Percentiles rank a stretch among this genome's conserved stretches.
Evolutionary conservation across 2,797 vertebrate species (phyloP).

Genomic region (Thalassophryne amazonica): DNA sequence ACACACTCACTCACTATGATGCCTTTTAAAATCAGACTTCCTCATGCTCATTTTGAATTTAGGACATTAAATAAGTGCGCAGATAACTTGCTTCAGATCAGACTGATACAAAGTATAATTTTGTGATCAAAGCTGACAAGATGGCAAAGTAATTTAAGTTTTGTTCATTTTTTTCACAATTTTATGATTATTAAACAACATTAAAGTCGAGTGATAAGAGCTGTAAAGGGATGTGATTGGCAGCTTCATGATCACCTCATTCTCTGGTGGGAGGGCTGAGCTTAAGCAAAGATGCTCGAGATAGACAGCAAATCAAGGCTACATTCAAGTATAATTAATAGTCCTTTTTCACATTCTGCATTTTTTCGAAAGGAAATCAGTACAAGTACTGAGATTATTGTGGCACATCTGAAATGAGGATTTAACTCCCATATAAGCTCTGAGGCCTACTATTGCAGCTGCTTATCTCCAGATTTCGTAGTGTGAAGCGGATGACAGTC

Average conservation of each 20-base stretch:
- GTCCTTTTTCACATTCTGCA: no score
- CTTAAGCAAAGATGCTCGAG: no score
- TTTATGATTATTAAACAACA: conserved; percentile 12
- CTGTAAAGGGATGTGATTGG: neutral
- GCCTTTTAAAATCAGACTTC: neutral
- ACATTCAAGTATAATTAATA: no score
- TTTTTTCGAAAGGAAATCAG: no score
- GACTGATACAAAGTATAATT: conserved; percentile 1
- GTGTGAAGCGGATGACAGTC: no score
- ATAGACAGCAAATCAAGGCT: no score
- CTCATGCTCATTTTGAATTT: conserved; percentile 7
- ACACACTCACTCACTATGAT: conserved; percentile 1
- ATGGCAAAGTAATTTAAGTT: conserved; percentile 17
- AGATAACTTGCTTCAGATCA: conserved; percentile 14
- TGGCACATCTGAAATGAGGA: no score
- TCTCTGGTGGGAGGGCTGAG: no score
- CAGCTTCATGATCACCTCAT: neutral
- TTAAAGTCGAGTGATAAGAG: conserved; percentile 4
- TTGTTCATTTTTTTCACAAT: conserved; percentile 9
- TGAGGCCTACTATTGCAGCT: no score
- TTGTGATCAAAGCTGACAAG: conserved; percentile 26
- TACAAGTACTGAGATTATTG: no score
- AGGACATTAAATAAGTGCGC: conserved; percentile 7
- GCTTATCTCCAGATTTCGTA: no score
- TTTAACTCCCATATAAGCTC: no score